phyloP scores from a whole-genome alignment of 2,888 invertebrate genomes.

The Calameuta idolon region DNA sequence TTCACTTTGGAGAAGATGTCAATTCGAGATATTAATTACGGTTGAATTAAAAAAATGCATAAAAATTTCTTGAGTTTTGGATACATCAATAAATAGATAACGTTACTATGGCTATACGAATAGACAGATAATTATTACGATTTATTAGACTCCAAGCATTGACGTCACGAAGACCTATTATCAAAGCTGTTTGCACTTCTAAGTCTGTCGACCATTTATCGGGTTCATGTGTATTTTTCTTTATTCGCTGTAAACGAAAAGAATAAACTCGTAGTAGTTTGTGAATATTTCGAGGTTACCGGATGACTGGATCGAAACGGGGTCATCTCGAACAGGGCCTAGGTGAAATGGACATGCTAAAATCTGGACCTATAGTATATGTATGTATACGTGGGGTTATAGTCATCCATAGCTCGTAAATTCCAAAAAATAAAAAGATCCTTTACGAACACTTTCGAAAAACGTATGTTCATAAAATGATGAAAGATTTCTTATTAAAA shows the following conservation, averaged over 20 bases:
- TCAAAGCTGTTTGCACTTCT: background rate
- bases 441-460: too few relatives aligned
- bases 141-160: background rate
- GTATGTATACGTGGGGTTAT: too few relatives aligned
- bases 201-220: background rate
- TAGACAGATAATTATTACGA: background rate
- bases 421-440: too few relatives aligned
- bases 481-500: too few relatives aligned
- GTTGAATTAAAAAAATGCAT: background rate
- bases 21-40: background rate
- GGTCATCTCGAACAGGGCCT: background rate
- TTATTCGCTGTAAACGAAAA: background rate
- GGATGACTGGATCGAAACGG: background rate
- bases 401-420: too few relatives aligned
- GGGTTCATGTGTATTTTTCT: background rate
- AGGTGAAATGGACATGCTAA: background rate
- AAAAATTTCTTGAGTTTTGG: background rate
- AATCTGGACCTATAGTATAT: background rate
- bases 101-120: background rate
- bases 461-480: too few relatives aligned
- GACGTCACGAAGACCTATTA: background rate
- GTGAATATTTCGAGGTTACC: background rate
- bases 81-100: background rate
- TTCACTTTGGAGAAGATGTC: background rate
- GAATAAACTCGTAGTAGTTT: background rate